Evolutionary conservation across 2,113 vertebrate genomes (phyloP).

Genomic region (Nettapus auritus): DNA sequence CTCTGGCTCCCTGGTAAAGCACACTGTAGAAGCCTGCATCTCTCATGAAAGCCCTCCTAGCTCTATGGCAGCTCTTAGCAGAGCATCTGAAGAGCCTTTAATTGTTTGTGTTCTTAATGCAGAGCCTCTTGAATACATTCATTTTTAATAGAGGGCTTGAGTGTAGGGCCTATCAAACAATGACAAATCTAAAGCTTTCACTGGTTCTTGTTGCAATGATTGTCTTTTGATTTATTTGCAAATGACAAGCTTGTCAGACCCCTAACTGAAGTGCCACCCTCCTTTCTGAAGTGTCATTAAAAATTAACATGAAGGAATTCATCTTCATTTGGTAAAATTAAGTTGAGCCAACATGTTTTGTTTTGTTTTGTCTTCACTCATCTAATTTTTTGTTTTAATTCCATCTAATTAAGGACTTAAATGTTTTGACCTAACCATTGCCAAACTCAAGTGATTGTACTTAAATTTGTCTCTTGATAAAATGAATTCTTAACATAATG

Average conservation of each 20-base stretch:
- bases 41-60: conserved; percentile 71
- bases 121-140: conserved; percentile 83
- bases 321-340: conserved; percentile 72
- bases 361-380: conserved; percentile 6
- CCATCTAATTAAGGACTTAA: conserved; percentile 76
- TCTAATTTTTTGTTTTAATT: conserved; percentile 46
- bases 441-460: conserved; percentile 71
- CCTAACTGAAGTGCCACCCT: conserved; percentile 70
- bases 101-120: conserved; percentile 85
- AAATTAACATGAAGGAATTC: conserved; percentile 75
- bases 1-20: conserved; percentile 52
- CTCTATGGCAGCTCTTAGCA: conserved; percentile 75
- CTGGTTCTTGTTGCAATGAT: conserved; percentile 71
- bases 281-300: conserved; percentile 72
- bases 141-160: conserved; percentile 85
- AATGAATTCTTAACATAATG: conserved; percentile 63
- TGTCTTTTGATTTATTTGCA: conserved; percentile 84
- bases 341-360: conserved; percentile 18
- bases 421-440: conserved; percentile 76
- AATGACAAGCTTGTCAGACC: conserved; percentile 79
- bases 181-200: conserved; percentile 79
- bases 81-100: conserved; percentile 81
- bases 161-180: conserved; percentile 78
- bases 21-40: conserved; percentile 63
- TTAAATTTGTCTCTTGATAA: conserved; percentile 74